Base-by-base conservation (phyloP, 2,797 vertebrate genomes). In the Catharus ustulatus region DNA sequence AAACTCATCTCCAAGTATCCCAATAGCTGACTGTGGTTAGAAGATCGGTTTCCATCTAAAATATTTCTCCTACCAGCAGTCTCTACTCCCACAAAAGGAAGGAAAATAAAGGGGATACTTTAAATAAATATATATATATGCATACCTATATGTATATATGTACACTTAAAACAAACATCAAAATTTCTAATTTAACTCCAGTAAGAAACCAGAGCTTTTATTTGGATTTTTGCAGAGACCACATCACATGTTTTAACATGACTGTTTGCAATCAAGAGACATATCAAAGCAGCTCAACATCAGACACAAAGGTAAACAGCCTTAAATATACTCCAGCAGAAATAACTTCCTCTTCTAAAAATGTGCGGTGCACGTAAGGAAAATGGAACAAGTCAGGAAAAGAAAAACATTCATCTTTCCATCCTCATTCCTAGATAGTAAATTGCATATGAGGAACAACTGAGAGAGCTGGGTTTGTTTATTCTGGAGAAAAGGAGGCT, bases 161-260 rank as follows among this genome's bases (percentile, higher is more conserved):
- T 3, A 55, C n/a, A 46, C 20, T 43, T 71, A 75, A 86, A 90
- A 46, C 17, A 80, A 78, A 61, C 27, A 63, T 15, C 17, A 58
- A 17, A 22, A 59, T 63, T 79, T 85, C 24, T 49, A 46, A 46
- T 68, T 91, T 84, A 38, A 57, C 68, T 89, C 40, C 36, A 22
- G 27, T 13, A 76, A 79, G 83, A 85, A 90, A 62, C 29, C 22
- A 72, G 87, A 91, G 20, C 5, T 80, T 85, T 91, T 51, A 11
- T 36, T 71, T 55, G 43, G 48, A 74, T 77, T 63, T 86, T 55
- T 83, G 54, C 49, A 90, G 52, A 55, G 45, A 72, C 57, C 45
- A 59, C 49, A 67, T 40, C 23, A 84, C n/a, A 26, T 26, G 17
- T n/a, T 74, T 14, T 63, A 63, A 45, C 22, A 77, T 45, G n/a